Evolutionary conservation across 2,888 invertebrate species (phyloP).

Genomic region (Tinea semifulvella): DNA sequence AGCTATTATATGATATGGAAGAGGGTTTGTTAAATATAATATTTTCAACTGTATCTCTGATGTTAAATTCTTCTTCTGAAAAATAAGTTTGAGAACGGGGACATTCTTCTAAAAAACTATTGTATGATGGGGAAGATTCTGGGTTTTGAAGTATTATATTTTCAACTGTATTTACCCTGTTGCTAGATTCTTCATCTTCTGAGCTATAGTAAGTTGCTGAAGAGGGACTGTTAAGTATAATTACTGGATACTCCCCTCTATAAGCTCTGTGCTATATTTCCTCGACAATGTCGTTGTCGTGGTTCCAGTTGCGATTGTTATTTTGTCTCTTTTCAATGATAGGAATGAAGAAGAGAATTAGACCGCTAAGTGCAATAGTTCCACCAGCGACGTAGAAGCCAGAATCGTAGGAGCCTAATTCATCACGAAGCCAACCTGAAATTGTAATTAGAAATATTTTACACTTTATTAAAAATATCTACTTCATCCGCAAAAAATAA

Average conservation of each 20-base stretch:
- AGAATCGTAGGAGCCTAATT: constrained; percentile 79
- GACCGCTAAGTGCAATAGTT: constrained; percentile 85
- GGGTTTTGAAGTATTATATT: too few relatives aligned
- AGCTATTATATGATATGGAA: too few relatives aligned
- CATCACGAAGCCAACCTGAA: constrained; percentile 86
- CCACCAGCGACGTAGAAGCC: constrained; percentile 90
- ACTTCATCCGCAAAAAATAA: too few relatives aligned
- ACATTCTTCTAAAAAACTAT: too few relatives aligned
- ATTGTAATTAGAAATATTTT: constrained; percentile 20
- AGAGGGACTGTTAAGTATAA: constrained; percentile 56
- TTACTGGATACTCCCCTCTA: constrained; percentile 37
- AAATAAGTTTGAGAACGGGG: too few relatives aligned
- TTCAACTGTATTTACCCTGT: constrained; percentile 58
- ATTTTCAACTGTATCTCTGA: too few relatives aligned
- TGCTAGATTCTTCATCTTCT: constrained; percentile 41
- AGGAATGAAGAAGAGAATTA: constrained; percentile 88
- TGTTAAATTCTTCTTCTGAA: too few relatives aligned
- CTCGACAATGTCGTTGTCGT: constrained; percentile 37
- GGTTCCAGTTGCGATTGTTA: constrained; percentile 29
- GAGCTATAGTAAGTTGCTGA: constrained; percentile 41
- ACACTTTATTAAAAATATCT: too few relatives aligned
- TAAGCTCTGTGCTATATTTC: constrained; percentile 50
- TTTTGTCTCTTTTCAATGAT: constrained; percentile 64
- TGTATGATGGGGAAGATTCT: too few relatives aligned
- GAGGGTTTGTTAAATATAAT: too few relatives aligned